phyloP scores from a whole-genome alignment of 2,797 vertebrate genomes.

The Syngnathus rostellatus region DNA sequence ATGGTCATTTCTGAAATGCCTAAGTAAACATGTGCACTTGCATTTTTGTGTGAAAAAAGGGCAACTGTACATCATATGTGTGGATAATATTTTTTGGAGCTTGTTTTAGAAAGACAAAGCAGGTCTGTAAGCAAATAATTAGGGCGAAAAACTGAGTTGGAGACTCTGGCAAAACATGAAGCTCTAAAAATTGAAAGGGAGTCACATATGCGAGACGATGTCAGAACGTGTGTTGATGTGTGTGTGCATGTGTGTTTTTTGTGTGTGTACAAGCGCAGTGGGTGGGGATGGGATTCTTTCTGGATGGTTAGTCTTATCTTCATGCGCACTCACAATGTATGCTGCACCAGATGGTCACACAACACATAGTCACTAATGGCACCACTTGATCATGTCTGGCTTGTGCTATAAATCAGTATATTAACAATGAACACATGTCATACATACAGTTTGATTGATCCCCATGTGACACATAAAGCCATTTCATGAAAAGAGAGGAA shows the following conservation, averaged over 20 bases:
- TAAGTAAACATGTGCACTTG: too few relatives aligned
- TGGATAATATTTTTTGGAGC: neutral
- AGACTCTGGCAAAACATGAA: neutral
- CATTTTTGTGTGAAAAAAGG: too few relatives aligned
- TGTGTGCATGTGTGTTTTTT: neutral
- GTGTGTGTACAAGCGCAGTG: neutral
- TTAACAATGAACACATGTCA: constrained; percentile 39
- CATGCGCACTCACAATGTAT: constrained; percentile 42
- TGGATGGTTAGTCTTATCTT: constrained; percentile 54
- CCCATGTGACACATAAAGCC: constrained; percentile 33
- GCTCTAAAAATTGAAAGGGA: neutral
- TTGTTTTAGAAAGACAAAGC: neutral
- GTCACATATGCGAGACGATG: constrained; percentile 1
- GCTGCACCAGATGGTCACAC: constrained; percentile 50
- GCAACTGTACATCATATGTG: too few relatives aligned
- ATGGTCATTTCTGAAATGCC: too few relatives aligned
- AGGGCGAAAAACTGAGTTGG: neutral
- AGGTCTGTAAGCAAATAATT: neutral
- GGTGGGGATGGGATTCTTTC: constrained; percentile 35
- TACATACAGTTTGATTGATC: constrained; percentile 36
- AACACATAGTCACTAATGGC: constrained; percentile 44
- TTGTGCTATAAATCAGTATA: constrained; percentile 44
- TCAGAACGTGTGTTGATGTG: constrained; percentile 8
- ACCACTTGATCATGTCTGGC: constrained; percentile 52
- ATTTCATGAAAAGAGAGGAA: constrained; percentile 29